These are phyloP conservation scores for Sebastiscus albofasciatus DNA, from an alignment of 2,797 vertebrate species.

Conservation along the genomic window DNA sequence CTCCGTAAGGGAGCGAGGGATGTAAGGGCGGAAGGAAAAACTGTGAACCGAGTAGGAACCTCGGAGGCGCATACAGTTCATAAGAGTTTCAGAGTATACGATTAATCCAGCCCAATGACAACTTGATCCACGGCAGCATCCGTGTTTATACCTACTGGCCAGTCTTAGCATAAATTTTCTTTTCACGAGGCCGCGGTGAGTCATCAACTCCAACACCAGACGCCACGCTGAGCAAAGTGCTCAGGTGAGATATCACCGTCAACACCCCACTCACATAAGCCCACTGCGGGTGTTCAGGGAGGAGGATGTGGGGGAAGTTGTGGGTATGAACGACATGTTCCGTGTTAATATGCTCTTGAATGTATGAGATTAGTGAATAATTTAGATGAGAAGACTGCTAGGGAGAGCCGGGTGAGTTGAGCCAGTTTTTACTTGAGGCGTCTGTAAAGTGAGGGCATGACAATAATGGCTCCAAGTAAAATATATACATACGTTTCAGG, in stretches of 20 bases:
- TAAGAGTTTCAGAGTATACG: slow-evolving; percentile 33
- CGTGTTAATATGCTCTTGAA: neutral
- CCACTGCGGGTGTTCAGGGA: slow-evolving; percentile 12
- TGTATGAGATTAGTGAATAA: neutral
- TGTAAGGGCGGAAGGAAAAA: slow-evolving; percentile 35
- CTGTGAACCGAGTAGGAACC: slow-evolving; percentile 28
- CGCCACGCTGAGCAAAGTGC: slow-evolving; percentile 19
- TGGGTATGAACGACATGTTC: neutral
- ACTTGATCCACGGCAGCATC: slow-evolving; percentile 33
- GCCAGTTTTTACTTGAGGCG: no score
- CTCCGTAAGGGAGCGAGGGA: slow-evolving; percentile 35
- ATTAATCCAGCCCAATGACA: slow-evolving; percentile 38
- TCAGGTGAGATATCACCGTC: slow-evolving; percentile 41
- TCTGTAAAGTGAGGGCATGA: no score
- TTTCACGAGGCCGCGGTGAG: slow-evolving; percentile 7
- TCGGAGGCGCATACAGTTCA: slow-evolving; percentile 26
- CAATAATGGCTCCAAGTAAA: no score
- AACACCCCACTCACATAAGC: slow-evolving; percentile 17
- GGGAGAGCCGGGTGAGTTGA: no score
- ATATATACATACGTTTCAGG: no score
- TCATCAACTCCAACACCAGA: slow-evolving; percentile 34
- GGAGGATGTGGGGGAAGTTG: slow-evolving; percentile 29
- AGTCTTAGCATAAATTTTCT: slow-evolving; percentile 13
- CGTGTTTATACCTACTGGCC: neutral
- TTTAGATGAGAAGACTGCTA: neutral